Percentiles rank a stretch among this genome's conserved stretches.
These are phyloP conservation scores for Octomys mimax DNA, from an alignment of 2,797 vertebrate species.

Conservation along the genomic window DNA sequence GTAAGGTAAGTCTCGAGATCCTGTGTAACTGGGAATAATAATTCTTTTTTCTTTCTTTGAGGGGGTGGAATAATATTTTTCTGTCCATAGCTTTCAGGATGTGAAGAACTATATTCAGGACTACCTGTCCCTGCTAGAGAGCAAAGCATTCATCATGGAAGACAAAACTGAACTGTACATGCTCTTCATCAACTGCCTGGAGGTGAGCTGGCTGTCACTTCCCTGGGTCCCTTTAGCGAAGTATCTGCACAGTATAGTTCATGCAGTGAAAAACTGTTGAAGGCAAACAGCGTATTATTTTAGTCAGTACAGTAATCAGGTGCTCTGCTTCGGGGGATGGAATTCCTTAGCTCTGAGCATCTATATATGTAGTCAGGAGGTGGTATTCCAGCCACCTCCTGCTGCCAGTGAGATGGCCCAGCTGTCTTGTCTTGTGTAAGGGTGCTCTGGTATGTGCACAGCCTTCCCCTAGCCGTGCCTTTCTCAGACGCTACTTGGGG, in stretches of 20 bases:
- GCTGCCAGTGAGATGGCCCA: not conserved
- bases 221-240: not conserved
- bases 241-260: accelerated
- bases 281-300: not conserved
- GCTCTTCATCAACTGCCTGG: constrained; percentile 96
- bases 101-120: constrained; percentile 93
- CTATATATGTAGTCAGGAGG: accelerated
- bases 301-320: accelerated
- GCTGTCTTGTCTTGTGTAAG: not conserved
- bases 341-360: accelerated
- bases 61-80: constrained; percentile 26
- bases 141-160: constrained; percentile 89
- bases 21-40: no score
- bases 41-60: no score
- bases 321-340: accelerated
- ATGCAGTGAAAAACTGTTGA: not conserved
- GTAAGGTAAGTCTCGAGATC: not conserved
- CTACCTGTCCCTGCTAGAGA: constrained; percentile 93
- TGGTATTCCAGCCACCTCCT: not conserved
- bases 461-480: no score
- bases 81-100: constrained; percentile 91
- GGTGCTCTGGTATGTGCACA: not conserved
- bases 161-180: constrained; percentile 95
- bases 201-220: constrained; percentile 87
- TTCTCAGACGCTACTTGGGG: not conserved